Percentiles rank a stretch among this genome's conserved stretches.
Conservation (phyloP, 2,888 invertebrate genomes). For the Microctonus hyperodae region DNA sequence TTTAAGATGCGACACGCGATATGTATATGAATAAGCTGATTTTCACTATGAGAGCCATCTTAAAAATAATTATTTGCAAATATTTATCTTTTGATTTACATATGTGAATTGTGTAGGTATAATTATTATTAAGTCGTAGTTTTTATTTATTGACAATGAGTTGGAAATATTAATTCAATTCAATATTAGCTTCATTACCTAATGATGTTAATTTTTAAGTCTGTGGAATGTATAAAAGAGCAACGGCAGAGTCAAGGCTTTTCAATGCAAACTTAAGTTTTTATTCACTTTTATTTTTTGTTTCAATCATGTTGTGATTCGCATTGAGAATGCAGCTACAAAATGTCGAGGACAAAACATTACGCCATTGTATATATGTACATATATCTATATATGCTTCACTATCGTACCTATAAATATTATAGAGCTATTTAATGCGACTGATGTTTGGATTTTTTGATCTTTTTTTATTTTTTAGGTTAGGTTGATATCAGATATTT, state of each 20-base stretch:
- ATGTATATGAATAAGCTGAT: background rate
- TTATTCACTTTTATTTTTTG: background rate
- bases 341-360: background rate
- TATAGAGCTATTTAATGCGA: background rate
- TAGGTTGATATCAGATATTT: too few species aligned
- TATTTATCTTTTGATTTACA: too few species aligned
- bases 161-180: too few species aligned
- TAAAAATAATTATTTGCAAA: too few species aligned
- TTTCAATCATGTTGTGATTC: background rate
- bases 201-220: background rate
- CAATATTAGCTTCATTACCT: too few species aligned
- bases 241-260: background rate
- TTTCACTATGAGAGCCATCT: background rate
- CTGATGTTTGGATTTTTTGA: background rate
- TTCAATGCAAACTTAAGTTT: background rate
- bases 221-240: background rate
- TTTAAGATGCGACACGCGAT: background rate
- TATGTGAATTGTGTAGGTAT: too few species aligned
- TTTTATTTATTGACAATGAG: too few species aligned
- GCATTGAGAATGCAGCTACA: background rate
- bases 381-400: too few species aligned
- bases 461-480: too few species aligned
- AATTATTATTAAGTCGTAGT: too few species aligned
- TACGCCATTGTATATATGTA: background rate
- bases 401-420: too few species aligned